Evolutionary conservation across 2,113 vertebrate species (phyloP).

Genomic region (Spheniscus mendiculus): DNA sequence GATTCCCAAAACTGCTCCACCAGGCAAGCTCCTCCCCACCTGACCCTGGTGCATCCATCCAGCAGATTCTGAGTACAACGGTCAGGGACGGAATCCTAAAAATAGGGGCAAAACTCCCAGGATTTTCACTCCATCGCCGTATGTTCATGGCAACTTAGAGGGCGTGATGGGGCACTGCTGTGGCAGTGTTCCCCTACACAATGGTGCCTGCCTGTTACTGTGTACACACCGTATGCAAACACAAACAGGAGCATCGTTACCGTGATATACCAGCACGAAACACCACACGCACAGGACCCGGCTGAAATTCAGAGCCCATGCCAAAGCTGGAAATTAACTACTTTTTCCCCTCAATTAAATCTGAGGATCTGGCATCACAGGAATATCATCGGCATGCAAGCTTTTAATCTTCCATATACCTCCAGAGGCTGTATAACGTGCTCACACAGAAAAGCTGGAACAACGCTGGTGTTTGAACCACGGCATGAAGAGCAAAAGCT

Average conservation of each 20-base stretch:
- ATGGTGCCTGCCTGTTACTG: not conserved
- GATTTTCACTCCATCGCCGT: not conserved
- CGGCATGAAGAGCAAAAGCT: not conserved
- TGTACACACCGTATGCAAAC: rapidly evolving
- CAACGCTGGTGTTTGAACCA: rapidly evolving
- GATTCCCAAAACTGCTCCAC: not conserved
- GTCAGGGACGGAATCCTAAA: not conserved
- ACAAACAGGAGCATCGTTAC: not conserved
- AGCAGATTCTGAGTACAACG: rapidly evolving
- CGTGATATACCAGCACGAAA: rapidly evolving
- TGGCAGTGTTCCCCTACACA: not conserved
- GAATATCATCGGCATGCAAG: not conserved
- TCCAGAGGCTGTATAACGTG: not conserved
- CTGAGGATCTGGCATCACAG: not conserved
- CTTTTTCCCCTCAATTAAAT: not conserved
- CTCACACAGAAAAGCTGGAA: not conserved
- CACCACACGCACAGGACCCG: rapidly evolving
- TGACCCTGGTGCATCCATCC: not conserved
- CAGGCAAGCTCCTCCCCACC: not conserved
- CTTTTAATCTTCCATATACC: not conserved
- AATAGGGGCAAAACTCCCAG: not conserved
- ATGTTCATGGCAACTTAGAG: rapidly evolving
- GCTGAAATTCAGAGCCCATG: not conserved
- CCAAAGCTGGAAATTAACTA: not conserved
- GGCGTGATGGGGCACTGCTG: rapidly evolving